Evolutionary conservation across 1,140 invertebrate genomes (phyloP).

Genomic region (Ericerus pela): DNA sequence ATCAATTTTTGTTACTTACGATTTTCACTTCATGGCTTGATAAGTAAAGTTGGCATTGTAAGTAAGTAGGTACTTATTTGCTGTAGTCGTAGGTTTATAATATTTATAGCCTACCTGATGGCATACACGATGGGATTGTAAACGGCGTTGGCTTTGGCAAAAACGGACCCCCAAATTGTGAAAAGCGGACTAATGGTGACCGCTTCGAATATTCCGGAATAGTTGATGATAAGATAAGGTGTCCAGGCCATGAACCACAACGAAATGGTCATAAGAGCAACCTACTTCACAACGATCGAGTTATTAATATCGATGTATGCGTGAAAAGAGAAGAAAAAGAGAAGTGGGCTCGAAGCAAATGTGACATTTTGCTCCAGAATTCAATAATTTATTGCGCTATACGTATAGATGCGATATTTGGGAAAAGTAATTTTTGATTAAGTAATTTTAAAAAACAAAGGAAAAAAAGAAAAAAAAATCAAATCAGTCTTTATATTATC

Average conservation of each 20-base stretch:
- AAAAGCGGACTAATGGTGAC: constrained; percentile 49
- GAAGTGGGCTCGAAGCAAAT: no score
- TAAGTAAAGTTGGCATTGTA: neutral
- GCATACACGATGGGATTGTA: constrained; percentile 73
- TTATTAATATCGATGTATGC: constrained; percentile 47
- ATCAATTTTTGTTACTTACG: neutral
- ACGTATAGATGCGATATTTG: no score
- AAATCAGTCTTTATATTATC: no score
- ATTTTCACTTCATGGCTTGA: neutral
- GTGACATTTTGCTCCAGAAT: no score
- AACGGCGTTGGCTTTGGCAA: constrained; percentile 60
- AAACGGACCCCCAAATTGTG: constrained; percentile 62
- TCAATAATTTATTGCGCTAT: no score
- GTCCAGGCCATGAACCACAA: constrained; percentile 76
- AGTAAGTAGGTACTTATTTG: no score
- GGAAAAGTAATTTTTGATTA: no score
- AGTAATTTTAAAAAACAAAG: no score
- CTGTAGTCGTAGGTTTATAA: neutral
- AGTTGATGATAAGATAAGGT: constrained; percentile 66
- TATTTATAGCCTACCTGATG: constrained; percentile 48
- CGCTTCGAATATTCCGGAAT: constrained; percentile 51
- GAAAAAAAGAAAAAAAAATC: no score
- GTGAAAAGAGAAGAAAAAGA: no score
- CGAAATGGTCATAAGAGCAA: constrained; percentile 63
- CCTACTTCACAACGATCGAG: constrained; percentile 59